Evolutionary conservation across 2,113 vertebrate genomes (phyloP).

Genomic region (Laticauda colubrina): DNA sequence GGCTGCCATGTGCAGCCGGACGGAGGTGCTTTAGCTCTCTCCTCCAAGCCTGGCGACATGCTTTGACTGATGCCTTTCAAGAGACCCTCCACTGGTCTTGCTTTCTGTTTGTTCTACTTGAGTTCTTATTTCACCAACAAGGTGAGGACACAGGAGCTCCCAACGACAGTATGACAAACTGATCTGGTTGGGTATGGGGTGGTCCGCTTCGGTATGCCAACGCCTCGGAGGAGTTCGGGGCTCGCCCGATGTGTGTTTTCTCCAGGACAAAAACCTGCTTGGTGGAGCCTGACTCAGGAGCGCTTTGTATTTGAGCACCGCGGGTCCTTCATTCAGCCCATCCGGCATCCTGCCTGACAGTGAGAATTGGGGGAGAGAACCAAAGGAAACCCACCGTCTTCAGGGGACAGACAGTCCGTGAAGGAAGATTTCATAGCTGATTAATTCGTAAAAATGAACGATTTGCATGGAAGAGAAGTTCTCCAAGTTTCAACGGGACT

Average conservation of each 20-base stretch:
- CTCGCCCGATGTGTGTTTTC: no score
- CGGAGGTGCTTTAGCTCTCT: neutral
- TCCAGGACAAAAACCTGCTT: neutral
- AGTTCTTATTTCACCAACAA: conserved; percentile 75
- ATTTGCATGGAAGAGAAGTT: neutral
- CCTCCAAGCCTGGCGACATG: neutral
- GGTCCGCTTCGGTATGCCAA: neutral
- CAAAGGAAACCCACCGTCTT: neutral
- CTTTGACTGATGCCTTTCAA: conserved; percentile 64
- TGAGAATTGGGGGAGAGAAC: neutral
- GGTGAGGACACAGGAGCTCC: conserved; percentile 62
- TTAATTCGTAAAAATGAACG: neutral
- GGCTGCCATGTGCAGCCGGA: conserved; percentile 9
- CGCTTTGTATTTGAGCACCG: neutral
- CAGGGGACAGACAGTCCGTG: no score
- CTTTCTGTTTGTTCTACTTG: conserved; percentile 70
- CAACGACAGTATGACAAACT: no score
- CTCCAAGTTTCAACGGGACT: neutral
- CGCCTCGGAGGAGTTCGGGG: neutral
- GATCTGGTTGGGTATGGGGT: neutral
- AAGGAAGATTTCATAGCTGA: neutral
- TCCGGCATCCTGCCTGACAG: neutral
- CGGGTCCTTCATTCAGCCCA: neutral
- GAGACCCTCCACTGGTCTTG: conserved; percentile 58
- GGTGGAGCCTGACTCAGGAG: neutral